Evolutionary conservation across 1,140 invertebrate species (phyloP), one percentile per base, ranked within the genome.

Genomic region (Drosophila equinoxialis): DNA sequence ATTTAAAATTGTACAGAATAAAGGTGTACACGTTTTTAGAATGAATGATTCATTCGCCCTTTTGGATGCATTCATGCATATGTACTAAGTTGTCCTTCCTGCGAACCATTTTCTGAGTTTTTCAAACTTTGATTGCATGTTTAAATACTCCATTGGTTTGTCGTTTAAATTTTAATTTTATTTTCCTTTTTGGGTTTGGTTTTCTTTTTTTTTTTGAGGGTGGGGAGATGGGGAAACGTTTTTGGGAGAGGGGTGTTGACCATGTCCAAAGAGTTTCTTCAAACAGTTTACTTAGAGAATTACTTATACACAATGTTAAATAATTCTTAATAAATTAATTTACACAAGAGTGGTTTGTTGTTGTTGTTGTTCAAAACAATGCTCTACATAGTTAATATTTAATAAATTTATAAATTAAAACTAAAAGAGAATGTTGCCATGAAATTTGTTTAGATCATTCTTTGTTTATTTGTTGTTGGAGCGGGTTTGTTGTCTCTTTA

Each of bases 291-390:
- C 57, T 59, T 59, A 59, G 33, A 14, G 33, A 37, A 37, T 39
- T 37, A 59, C 30, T 37, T 37, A 59, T 59, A 37, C 33, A 58
- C 55, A 58, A 59, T 37, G 57, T 17, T 59, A 59, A 59, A 59
- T 59, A 37, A 59, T 59, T 39, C 17, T 59, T 37, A 17, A 20
- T 37, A 59, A 59, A 59, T 37, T 59, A 59, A 59, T 17, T 37
- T 59, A 59, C 45, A 51, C 17, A 51, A 51, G 17, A 51, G 10
- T 51, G 17, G 14, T 14, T 20, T 20, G 45, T 51, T 51, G 45
- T 51, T 51, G 17, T 51, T 51, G 45, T 51, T 51, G 11, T 51
- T 51, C 8, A 51, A 59, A 59, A 59, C 33, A 59, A 59, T 17
- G 8, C n/a, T 37, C 57, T 59, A 59, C 57, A 59, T 37, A 37